Percentiles rank a stretch among this genome's conserved stretches.
Conservation (phyloP, 1,140 invertebrate species). For the Arion vulgaris region DNA sequence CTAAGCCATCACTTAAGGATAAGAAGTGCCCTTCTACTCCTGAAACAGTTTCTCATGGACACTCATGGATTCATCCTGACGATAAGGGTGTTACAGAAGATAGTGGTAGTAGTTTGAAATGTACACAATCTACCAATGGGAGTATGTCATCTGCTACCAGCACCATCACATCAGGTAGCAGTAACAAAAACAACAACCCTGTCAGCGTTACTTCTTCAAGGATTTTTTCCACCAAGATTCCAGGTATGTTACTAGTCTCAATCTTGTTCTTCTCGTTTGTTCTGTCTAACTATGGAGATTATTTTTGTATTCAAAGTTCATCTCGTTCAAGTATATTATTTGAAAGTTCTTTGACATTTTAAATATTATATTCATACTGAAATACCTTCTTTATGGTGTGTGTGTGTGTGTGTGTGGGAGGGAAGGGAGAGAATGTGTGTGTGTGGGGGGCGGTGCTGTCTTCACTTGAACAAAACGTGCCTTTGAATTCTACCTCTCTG, state of each 20-base stretch:
- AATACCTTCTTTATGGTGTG: no score
- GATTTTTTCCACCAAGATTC: not conserved
- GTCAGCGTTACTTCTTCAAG: not conserved
- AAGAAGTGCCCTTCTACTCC: not conserved
- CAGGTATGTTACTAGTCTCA: conserved; percentile 1
- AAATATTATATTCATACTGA: no score
- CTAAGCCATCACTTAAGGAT: conserved; percentile 8
- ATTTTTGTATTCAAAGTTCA: no score
- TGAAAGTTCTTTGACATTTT: no score
- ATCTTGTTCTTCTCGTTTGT: not conserved
- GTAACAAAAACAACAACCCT: not conserved
- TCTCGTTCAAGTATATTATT: no score
- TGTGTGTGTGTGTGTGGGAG: no score
- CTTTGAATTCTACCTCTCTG: no score
- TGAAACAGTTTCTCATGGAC: not conserved
- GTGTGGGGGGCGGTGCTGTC: no score
- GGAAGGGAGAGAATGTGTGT: no score
- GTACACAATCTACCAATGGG: not conserved
- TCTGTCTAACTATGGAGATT: no score
- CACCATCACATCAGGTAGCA: not conserved
- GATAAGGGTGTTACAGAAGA: not conserved
- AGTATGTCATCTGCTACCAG: not conserved
- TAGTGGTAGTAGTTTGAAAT: not conserved
- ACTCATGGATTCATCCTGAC: no score
- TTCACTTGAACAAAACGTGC: no score